Percentiles rank a stretch among this genome's conserved stretches.
These are phyloP conservation scores for Molorchus minor DNA, from an alignment of 2,888 invertebrate genomes.

Conservation along the genomic window DNA sequence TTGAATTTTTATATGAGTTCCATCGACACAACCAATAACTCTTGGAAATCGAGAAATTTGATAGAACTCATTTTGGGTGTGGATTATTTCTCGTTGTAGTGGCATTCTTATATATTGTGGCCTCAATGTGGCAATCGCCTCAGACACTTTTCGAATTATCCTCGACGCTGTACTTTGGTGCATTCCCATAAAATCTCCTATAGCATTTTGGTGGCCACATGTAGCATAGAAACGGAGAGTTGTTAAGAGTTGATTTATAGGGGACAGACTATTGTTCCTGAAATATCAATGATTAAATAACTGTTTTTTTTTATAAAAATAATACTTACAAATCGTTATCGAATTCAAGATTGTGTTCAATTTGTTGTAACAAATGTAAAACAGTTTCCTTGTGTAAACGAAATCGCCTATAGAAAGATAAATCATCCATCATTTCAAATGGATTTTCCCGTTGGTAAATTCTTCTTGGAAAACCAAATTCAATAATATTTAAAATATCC, in stretches of 20 bases:
- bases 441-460: not conserved
- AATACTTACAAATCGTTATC: constrained; percentile 4
- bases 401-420: not conserved
- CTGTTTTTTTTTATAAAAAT: not conserved
- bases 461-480: constrained; percentile 5
- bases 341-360: constrained; percentile 7
- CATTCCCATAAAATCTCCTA: not conserved
- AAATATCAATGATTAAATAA: not conserved
- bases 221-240: not conserved
- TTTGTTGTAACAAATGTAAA: constrained; percentile 1
- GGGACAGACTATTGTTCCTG: not conserved
- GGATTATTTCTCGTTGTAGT: not conserved
- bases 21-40: constrained; percentile 1
- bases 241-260: not conserved
- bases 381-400: constrained; percentile 3
- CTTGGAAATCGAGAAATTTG: constrained; percentile 10
- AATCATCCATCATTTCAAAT: constrained; percentile 1
- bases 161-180: not conserved
- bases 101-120: constrained; percentile 1
- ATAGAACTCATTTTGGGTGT: not conserved
- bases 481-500: constrained; percentile 9
- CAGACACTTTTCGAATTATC: not conserved
- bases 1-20: constrained; percentile 12
- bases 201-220: not conserved
- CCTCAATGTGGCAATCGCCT: not conserved